Percentiles rank a stretch among this genome's conserved stretches.
Conservation (phyloP, 2,888 invertebrate species). For the Gasteruption jaculator region DNA sequence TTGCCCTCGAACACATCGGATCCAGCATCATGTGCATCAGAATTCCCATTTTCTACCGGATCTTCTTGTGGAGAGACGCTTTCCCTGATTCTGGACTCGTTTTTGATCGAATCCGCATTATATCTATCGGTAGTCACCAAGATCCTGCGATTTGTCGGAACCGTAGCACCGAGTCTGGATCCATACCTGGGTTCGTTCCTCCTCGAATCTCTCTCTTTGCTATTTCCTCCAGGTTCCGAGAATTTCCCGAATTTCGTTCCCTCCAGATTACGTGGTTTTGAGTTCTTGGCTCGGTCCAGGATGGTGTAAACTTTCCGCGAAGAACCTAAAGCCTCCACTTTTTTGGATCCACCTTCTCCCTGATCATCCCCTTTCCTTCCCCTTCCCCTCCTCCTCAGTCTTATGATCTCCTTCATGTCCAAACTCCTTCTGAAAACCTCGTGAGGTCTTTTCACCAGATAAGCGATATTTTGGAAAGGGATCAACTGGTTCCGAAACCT, state of each 20-base stretch:
- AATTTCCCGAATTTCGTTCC: conserved; percentile 29
- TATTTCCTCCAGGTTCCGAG: conserved; percentile 15
- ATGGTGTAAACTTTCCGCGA: conserved; percentile 32
- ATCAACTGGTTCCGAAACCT: too few species aligned
- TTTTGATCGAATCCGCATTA: too few species aligned
- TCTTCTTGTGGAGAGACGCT: too few species aligned
- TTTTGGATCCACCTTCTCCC: conserved; percentile 17
- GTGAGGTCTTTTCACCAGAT: neutral
- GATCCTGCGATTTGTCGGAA: conserved; percentile 8
- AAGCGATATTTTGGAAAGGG: too few species aligned
- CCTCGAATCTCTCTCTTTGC: conserved; percentile 24
- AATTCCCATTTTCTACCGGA: too few species aligned
- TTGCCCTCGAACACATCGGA: conserved; percentile 11
- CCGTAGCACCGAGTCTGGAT: conserved; percentile 13
- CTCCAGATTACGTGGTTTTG: conserved; percentile 26
- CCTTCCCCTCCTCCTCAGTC: too few species aligned
- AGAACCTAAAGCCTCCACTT: too few species aligned
- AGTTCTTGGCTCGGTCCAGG: conserved; percentile 29
- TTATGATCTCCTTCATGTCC: too few species aligned
- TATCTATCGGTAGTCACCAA: too few species aligned
- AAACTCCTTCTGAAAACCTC: neutral
- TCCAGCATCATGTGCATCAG: too few species aligned
- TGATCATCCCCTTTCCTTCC: neutral
- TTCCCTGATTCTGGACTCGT: too few species aligned
- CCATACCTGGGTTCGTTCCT: conserved; percentile 42